Evolutionary conservation across 2,888 invertebrate species (phyloP), one percentile per base, ranked within the genome.

Genomic region (Drosophila vallismaia): DNA sequence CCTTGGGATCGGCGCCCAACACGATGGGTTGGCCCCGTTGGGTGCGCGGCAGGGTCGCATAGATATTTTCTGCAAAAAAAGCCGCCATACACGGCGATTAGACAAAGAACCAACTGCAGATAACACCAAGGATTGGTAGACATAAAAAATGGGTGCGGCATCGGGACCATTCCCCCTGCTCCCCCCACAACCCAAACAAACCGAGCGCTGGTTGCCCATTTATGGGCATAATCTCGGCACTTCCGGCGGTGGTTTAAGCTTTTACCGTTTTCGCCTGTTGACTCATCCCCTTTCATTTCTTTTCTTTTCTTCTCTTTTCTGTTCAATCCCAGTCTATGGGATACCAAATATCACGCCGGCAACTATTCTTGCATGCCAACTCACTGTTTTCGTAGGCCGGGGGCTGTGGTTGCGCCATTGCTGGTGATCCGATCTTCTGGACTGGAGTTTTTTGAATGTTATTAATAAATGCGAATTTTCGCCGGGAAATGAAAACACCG

Each of bases 1-100:
- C 99, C 92, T 99, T 98, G 3, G 99, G 99, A 93, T 99, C 99
- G 42, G 96, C 96, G 64, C 98, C 98, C 86, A 99, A 92, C 57
- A 99, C 98, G 81, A 99, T 94, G 40, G 99, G 98, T 81, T 97
- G 96, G 31, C 99, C 99, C 83, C 99, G 94, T 90, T 96, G 95
- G 56, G 99, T 99, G 88, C 96, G 95, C 68, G 99, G 99, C 89
- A 99, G 92, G 59, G 98, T 96, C 74, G 99, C 97, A 93, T 97
- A 98, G 92, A 96, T 95, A 92, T 95, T 96, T 92, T 96, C 97
- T 97, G 93, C 62, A 93, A 53, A 31, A 40, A 4, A 29, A 42
- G 19, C 33, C 28, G 46, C 53, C n/a, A 36, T 12, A 44, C 55
- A 42, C n/a, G 31, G 33, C 51, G 54, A 36, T 48, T 19, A 45